Conservation (phyloP, 2,113 vertebrate genomes). For the Anolis sagrei region DNA sequence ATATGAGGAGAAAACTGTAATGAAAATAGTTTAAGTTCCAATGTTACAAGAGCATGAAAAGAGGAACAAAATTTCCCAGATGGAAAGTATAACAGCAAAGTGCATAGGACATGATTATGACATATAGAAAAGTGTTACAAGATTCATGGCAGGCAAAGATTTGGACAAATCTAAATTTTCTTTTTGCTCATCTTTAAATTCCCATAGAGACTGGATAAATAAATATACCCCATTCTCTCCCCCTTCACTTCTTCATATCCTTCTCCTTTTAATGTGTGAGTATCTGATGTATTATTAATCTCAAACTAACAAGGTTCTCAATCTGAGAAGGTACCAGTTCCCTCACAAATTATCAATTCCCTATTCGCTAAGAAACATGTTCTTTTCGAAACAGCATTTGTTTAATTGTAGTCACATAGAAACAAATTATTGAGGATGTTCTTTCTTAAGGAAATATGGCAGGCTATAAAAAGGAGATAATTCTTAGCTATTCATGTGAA, state of each 20-base stretch:
- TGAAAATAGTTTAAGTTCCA: conserved; percentile 53
- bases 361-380: conserved; percentile 62
- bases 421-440: conserved; percentile 42
- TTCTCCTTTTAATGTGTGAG: conserved; percentile 74
- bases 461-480: neutral
- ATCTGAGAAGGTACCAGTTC: conserved; percentile 74
- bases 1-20: conserved; percentile 34
- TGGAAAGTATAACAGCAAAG: conserved; percentile 54
- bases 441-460: conserved; percentile 48
- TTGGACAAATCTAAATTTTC: conserved; percentile 54
- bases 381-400: conserved; percentile 62
- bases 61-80: conserved; percentile 45
- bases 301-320: conserved; percentile 81
- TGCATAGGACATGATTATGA: conserved; percentile 66
- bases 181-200: neutral
- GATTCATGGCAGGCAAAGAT: conserved; percentile 9
- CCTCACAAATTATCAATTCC: conserved; percentile 77
- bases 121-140: conserved; percentile 54
- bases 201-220: conserved; percentile 46
- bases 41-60: conserved; percentile 31
- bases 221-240: conserved; percentile 35
- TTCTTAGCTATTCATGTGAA: neutral
- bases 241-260: conserved; percentile 45
- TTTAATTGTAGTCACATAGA: conserved; percentile 55
- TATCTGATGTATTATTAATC: conserved; percentile 89